Evolutionary conservation across 2,888 invertebrate species (phyloP).

Genomic region (Diabrotica balteata): DNA sequence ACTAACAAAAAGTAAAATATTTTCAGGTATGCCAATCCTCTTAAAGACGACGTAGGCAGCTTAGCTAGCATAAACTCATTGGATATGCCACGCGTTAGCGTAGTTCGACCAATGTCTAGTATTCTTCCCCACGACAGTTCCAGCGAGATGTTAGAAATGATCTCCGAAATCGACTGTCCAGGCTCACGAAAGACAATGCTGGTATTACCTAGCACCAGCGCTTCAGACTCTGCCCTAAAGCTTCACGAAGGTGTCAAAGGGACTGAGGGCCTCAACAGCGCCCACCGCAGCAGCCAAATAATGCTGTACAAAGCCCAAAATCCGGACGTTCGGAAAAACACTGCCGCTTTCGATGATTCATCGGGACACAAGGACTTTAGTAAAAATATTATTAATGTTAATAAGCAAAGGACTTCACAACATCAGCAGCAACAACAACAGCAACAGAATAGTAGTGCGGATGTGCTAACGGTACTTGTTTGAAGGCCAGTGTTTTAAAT

Average conservation of each 20-base stretch:
- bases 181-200: slow-evolving; percentile 58
- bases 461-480: slow-evolving; percentile 67
- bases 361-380: slow-evolving; percentile 76
- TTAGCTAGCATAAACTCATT: slow-evolving; percentile 54
- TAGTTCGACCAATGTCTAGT: slow-evolving; percentile 59
- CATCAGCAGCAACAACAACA: slow-evolving; percentile 35
- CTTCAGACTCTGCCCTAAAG: slow-evolving; percentile 52
- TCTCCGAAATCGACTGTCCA: slow-evolving; percentile 65
- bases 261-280: slow-evolving; percentile 57
- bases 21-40: slow-evolving; percentile 56
- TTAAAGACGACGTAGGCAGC: slow-evolving; percentile 61
- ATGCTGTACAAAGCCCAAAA: slow-evolving; percentile 85
- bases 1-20: neutral
- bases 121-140: slow-evolving; percentile 60
- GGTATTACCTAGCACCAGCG: slow-evolving; percentile 60
- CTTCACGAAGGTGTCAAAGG: slow-evolving; percentile 51
- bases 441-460: slow-evolving; percentile 54
- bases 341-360: slow-evolving; percentile 69
- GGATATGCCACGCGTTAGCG: slow-evolving; percentile 61
- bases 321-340: slow-evolving; percentile 84
- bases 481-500: slow-evolving; percentile 55
- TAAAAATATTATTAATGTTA: slow-evolving; percentile 73
- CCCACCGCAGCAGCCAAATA: slow-evolving; percentile 68
- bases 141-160: slow-evolving; percentile 72
- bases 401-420: slow-evolving; percentile 60